Evolutionary conservation across 2,888 invertebrate genomes (phyloP).

Genomic region (Lottia scabra): DNA sequence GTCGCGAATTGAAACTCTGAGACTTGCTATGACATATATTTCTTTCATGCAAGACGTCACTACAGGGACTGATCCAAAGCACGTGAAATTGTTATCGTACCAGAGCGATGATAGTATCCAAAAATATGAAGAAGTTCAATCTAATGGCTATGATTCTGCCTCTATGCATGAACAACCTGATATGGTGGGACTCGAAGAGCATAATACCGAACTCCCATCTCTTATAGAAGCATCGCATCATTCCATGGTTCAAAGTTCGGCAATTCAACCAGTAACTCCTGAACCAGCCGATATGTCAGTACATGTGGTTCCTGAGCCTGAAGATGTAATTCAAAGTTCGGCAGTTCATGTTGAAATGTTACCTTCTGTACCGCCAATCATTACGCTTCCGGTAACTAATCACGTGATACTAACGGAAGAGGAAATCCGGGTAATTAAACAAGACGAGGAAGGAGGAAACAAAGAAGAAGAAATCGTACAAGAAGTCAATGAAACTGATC

Average conservation of each 20-base stretch:
- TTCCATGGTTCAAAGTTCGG: neutral
- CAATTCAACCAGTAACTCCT: neutral
- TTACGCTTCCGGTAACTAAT: neutral
- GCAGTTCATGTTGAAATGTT: neutral
- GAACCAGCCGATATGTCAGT: no score
- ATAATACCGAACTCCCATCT: neutral
- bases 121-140: neutral
- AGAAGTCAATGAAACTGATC: no score
- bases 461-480: no score
- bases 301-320: no score
- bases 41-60: conserved; percentile 92
- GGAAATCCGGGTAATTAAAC: no score
- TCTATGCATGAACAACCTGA: neutral
- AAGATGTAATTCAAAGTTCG: neutral
- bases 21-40: conserved; percentile 95
- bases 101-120: neutral
- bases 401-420: neutral
- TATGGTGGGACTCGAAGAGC: neutral
- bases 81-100: conserved; percentile 34
- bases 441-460: no score
- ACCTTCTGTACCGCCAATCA: neutral
- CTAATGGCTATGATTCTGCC: neutral
- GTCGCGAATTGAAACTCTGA: conserved; percentile 80
- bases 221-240: no score
- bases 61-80: conserved; percentile 52